Base-by-base conservation (phyloP, 2,113 vertebrate genomes). In the Psittacus erithacus region DNA sequence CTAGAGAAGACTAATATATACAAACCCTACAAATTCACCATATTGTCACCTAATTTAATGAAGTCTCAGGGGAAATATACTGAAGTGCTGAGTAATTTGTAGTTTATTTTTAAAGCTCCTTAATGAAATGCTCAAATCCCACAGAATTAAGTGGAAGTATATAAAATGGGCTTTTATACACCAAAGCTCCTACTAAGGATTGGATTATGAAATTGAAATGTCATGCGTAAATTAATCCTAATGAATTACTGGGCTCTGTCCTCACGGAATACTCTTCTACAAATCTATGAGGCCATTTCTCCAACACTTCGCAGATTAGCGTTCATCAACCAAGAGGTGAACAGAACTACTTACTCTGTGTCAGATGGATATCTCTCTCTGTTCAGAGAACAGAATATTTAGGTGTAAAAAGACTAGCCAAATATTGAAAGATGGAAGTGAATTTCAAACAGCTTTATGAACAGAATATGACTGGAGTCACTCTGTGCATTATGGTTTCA, bases 361-460 rank as follows among this genome's bases (percentile, higher is more conserved):
- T 68, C 39, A 74, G 25, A 77, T 11, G 44, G 22, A 44, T 77
- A 82, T 67, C 88, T 50, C 49, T 25, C 9, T 49, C 55, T 92
- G 23, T 64, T 92, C 82, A 79, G 49, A 67, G 27, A 82, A 57
- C 3, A 65, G 67, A 82, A 53, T 63, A 91, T 74, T 63, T 95
- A 91, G 46, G 46, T 93, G 23, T 65, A 64, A 39, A 86, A 81
- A 73, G 33, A 62, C 67, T 44, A 39, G 11, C 27, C 35, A 73
- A 90, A 96, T 67, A 88, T 22, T 88, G 38, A 86, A 91, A 95
- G 77, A 89, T 82, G 53, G 57, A 24, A 87, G 39, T 50, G 94
- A 93, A 91, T 83, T 89, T 92, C 82, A 78, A 94, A 80, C 82
- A 91, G 64, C 50, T 93, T 95, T 92, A 88, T 82, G 86, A 80